Percentiles rank a stretch among this genome's conserved stretches.
These are phyloP conservation scores for Leptopilina myrica DNA, from an alignment of 2,888 invertebrate genomes.

Conservation along the genomic window DNA sequence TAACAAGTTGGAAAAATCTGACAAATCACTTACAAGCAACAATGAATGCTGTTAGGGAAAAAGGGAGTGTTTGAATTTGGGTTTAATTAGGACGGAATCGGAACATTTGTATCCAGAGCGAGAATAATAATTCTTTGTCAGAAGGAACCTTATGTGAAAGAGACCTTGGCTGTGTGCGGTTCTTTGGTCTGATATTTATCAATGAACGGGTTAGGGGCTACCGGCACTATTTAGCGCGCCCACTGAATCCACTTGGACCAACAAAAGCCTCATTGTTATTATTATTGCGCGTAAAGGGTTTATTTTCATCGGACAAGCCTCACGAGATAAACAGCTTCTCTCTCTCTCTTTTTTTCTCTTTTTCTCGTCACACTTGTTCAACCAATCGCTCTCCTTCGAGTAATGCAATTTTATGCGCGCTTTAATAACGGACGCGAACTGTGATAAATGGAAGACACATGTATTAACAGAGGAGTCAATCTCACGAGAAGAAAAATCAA, in stretches of 20 bases:
- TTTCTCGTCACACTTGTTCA: conserved; percentile 20
- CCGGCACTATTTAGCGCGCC: conserved; percentile 60
- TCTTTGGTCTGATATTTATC: conserved; percentile 32
- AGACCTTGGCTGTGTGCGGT: conserved; percentile 16
- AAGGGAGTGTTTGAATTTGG: too few species aligned
- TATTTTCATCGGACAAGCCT: conserved; percentile 53
- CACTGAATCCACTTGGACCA: conserved; percentile 60
- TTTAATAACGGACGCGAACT: conserved; percentile 50
- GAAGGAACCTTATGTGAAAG: not conserved
- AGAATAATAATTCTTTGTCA: conserved; percentile 26
- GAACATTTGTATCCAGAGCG: not conserved
- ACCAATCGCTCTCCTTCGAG: conserved; percentile 4
- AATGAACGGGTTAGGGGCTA: conserved; percentile 14
- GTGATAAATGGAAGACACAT: conserved; percentile 61
- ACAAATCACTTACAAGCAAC: too few species aligned
- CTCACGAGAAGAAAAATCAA: conserved; percentile 42
- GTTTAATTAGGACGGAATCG: not conserved
- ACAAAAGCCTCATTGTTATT: conserved; percentile 72
- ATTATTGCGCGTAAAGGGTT: conserved; percentile 67
- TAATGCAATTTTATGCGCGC: conserved; percentile 43
- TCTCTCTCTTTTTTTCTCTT: not conserved
- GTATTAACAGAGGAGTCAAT: conserved; percentile 43
- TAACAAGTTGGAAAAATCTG: too few species aligned
- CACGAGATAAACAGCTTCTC: conserved; percentile 56
- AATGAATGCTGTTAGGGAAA: too few species aligned